phyloP scores from a whole-genome alignment of 2,797 vertebrate species.

The Acanthis flammea region DNA sequence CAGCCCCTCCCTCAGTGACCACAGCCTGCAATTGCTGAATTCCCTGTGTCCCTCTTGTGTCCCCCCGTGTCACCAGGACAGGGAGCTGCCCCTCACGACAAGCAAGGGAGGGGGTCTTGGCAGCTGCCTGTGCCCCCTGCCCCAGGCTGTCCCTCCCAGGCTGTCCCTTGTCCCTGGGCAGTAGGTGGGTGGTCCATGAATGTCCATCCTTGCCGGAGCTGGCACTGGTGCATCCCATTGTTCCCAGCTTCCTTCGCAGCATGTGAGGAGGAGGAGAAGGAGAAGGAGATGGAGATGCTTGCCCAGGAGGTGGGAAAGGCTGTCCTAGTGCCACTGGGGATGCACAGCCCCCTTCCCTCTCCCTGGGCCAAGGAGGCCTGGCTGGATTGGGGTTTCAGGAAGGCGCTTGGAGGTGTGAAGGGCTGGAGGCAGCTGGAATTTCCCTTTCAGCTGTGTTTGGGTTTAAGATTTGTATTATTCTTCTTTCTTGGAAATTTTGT shows the following conservation, averaged over 20 bases:
- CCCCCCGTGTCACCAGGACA: rapidly evolving
- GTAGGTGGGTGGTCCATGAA: not conserved
- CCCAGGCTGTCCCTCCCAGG: not conserved
- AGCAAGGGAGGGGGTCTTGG: not conserved
- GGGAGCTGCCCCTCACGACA: not conserved
- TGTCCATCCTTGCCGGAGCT: not conserved
- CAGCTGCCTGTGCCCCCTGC: not conserved
- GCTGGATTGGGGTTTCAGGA: not conserved
- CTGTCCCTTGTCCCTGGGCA: not conserved
- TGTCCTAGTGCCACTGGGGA: rapidly evolving
- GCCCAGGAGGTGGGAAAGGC: not conserved
- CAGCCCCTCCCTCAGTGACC: too few species aligned
- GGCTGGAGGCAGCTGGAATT: not conserved
- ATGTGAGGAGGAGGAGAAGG: not conserved
- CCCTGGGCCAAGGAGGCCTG: not conserved
- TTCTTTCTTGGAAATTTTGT: not conserved
- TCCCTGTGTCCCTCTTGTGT: rapidly evolving
- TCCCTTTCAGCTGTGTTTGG: not conserved
- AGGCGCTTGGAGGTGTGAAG: not conserved
- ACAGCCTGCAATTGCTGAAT: not conserved
- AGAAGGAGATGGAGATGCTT: not conserved
- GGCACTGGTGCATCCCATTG: constrained; percentile 9
- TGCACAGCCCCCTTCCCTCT: not conserved
- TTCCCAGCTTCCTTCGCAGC: not conserved
- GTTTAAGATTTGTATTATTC: not conserved